These are phyloP conservation scores for Acholoe squamosa DNA, from an alignment of 2,888 invertebrate genomes.

Conservation along the genomic window DNA sequence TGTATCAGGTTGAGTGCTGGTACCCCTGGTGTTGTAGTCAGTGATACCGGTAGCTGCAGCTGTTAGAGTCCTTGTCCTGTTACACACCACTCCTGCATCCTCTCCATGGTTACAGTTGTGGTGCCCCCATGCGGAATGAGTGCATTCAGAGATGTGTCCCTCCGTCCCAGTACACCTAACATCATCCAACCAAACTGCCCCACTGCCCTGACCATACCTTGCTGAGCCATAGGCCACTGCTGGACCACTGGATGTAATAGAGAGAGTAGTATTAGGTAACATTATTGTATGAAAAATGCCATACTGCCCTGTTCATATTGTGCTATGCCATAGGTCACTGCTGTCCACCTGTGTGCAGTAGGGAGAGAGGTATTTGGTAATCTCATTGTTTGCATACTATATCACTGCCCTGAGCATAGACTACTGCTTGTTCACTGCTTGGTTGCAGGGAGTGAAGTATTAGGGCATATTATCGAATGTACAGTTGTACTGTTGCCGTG, in stretches of 20 bases:
- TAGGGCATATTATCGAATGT: no score
- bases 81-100: constrained; percentile 87
- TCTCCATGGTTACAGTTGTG: constrained; percentile 90
- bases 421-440: no score
- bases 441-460: no score
- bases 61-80: background rate
- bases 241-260: constrained; percentile 81
- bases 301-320: no score
- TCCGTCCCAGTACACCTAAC: constrained; percentile 86
- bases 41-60: constrained; percentile 30
- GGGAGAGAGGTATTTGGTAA: no score
- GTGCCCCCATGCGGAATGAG: constrained; percentile 88
- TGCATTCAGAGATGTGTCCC: constrained; percentile 86
- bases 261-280: background rate
- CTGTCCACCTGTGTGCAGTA: no score
- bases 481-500: no score
- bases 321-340: no score
- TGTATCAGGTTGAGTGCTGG: background rate
- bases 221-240: constrained; percentile 80
- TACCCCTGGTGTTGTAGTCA: background rate
- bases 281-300: no score
- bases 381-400: no score
- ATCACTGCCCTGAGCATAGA: no score
- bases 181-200: constrained; percentile 78
- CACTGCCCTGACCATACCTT: constrained; percentile 66